Evolutionary conservation across 2,113 vertebrate genomes (phyloP).

Genomic region (Callaeas wilsoni): DNA sequence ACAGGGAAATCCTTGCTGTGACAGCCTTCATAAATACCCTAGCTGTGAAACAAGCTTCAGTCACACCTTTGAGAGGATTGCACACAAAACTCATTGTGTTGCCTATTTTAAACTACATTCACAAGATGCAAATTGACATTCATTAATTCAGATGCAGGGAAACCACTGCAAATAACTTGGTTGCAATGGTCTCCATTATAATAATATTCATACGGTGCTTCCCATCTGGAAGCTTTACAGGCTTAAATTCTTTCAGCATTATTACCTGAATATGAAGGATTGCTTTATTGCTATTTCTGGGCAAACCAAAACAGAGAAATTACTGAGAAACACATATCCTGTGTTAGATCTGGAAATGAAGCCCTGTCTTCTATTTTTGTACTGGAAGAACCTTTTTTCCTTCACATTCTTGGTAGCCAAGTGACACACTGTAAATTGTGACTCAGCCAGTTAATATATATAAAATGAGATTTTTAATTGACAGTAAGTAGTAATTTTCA

Average conservation of each 20-base stretch:
- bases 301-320: background rate
- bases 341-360: background rate
- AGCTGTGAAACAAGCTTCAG: background rate
- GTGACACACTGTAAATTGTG: background rate
- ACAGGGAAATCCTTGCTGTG: background rate
- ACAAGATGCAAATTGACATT: background rate
- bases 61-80: background rate
- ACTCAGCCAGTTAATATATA: background rate
- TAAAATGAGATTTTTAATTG: slow-evolving; percentile 36
- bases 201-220: background rate
- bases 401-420: background rate
- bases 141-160: background rate
- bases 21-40: background rate
- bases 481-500: background rate
- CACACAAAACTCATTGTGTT: background rate
- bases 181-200: background rate
- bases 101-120: background rate
- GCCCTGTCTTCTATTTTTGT: background rate
- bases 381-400: background rate
- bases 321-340: background rate
- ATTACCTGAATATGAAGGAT: background rate
- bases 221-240: background rate
- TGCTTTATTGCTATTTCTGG: background rate
- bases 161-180: background rate
- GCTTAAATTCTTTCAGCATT: background rate